Conservation (phyloP, 2,113 vertebrate genomes). For the Glareola pratincola region DNA sequence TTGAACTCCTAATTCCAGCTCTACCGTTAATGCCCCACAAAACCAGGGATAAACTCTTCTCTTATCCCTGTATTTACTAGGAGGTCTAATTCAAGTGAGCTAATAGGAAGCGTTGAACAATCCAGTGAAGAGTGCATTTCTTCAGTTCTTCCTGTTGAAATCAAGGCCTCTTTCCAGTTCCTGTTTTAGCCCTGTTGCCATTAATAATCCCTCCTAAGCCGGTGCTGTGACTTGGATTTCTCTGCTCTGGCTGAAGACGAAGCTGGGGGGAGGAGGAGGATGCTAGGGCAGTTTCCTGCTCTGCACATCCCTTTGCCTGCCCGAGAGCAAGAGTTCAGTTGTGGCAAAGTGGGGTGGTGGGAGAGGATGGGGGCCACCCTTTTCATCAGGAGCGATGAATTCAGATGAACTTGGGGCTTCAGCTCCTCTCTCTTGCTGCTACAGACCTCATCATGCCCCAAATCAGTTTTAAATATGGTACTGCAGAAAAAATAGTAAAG, state of each 20-base stretch:
- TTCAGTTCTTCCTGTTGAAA: conserved; percentile 46
- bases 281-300: background rate
- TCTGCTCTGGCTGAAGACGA: background rate
- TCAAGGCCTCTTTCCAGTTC: conserved; percentile 25
- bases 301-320: background rate
- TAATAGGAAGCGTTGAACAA: conserved; percentile 26
- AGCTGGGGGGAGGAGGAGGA: background rate
- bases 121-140: conserved; percentile 18
- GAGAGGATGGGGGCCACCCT: background rate
- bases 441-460: rapidly evolving
- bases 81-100: background rate
- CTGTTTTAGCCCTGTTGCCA: conserved; percentile 19
- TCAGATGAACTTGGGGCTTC: background rate
- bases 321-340: background rate
- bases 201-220: background rate
- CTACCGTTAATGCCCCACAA: background rate
- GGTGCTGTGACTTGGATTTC: background rate
- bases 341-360: rapidly evolving
- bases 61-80: background rate
- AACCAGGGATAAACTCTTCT: background rate
- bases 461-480: background rate
- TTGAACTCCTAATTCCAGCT: background rate
- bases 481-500: background rate
- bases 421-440: background rate
- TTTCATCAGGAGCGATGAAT: background rate